A percentile compares a stretch with the other conserved stretches of the same genome.
Conservation (phyloP, 2,113 vertebrate species). For the Bungarus multicinctus region DNA sequence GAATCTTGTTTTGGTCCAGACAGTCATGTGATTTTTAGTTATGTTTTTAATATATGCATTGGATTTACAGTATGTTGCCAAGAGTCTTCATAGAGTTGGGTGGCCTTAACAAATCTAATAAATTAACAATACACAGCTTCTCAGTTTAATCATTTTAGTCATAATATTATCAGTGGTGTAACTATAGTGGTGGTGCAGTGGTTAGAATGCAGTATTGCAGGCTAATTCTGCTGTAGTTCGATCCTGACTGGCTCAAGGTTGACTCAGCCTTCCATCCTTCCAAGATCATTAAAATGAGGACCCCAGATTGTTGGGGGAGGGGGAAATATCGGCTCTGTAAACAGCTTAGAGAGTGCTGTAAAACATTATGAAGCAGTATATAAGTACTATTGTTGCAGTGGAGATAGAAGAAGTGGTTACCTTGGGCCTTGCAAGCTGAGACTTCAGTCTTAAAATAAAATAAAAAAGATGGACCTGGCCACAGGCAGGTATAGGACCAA, state of each 20-base stretch:
- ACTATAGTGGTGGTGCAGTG: not conserved
- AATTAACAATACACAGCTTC: not conserved
- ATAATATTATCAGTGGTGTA: not conserved
- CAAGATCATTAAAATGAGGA: not conserved
- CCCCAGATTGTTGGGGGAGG: not conserved
- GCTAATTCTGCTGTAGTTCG: not conserved
- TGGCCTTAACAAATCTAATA: not conserved
- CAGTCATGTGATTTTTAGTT: not conserved
- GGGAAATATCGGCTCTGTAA: not conserved
- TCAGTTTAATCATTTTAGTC: not conserved
- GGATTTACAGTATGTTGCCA: not conserved
- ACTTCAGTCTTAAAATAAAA: not conserved
- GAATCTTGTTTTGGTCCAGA: not conserved
- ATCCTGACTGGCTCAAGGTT: not conserved
- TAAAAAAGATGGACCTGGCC: not conserved
- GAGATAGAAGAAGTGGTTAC: not conserved
- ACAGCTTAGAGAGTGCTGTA: not conserved
- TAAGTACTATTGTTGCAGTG: not conserved
- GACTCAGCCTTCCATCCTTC: not conserved
- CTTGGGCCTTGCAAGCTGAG: not conserved
- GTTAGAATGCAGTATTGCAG: not conserved
- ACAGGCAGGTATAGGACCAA: not conserved
- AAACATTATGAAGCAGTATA: not conserved
- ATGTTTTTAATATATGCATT: not conserved
- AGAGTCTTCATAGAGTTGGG: not conserved